These are phyloP conservation scores for Actenoides hombroni DNA, from an alignment of 2,113 vertebrate genomes.

Conservation along the genomic window DNA sequence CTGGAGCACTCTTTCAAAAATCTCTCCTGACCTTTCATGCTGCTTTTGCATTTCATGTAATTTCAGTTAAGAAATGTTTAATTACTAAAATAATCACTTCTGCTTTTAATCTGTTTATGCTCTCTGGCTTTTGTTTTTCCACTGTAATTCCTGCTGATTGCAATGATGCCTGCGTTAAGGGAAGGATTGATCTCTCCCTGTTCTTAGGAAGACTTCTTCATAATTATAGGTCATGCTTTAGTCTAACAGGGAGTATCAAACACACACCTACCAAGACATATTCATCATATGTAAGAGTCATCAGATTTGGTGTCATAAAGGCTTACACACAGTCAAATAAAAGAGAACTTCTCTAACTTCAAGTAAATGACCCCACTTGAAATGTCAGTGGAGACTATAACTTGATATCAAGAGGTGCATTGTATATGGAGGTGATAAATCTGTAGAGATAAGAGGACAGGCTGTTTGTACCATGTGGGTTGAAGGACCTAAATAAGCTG, in stretches of 20 bases:
- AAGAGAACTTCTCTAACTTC: background rate
- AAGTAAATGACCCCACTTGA: background rate
- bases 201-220: background rate
- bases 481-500: background rate
- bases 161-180: background rate
- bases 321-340: background rate
- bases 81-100: slow-evolving; percentile 52
- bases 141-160: background rate
- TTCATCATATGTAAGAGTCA: background rate
- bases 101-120: slow-evolving; percentile 23
- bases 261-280: background rate
- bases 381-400: background rate
- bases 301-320: background rate
- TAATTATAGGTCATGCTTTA: background rate
- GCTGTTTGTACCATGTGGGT: background rate
- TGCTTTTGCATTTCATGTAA: slow-evolving; percentile 14
- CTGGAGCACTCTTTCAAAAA: slow-evolving; percentile 13
- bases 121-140: background rate
- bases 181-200: background rate
- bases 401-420: background rate
- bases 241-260: background rate
- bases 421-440: background rate
- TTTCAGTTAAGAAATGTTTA: slow-evolving; percentile 57
- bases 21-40: slow-evolving; percentile 51
- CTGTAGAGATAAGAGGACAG: background rate